Base-by-base conservation (phyloP, 2,113 vertebrate genomes). In the Gambusia affinis region DNA sequence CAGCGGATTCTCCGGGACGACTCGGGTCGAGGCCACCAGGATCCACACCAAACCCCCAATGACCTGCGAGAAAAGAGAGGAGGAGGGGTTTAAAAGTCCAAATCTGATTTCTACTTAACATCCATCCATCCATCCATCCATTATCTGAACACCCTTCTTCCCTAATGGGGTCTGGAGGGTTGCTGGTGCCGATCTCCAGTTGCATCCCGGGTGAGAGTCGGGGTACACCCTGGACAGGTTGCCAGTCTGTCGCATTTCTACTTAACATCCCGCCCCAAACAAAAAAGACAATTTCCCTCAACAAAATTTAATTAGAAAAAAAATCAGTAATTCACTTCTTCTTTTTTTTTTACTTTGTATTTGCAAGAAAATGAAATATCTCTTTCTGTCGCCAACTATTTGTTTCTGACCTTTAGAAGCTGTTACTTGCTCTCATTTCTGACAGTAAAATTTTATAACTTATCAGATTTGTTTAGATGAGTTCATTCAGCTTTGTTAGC, bases 31-130 rank as follows among this genome's bases (percentile, higher is more conserved):
- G 2, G 95, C 94, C 8, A 96, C 83, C 61, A 97, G 92, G 47
- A 93, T 95, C 96, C 95, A 97, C 3, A 96, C 95, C 69, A 96
- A 85, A 42, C 95, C 95, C 1, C 95, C 96, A 4, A 95, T 93
- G 63, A 97, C 85, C 96, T 97, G 91, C 17, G 11, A 33, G 12
- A 15, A 27, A 27, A 47, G 30, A 12, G 0, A 12, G 47, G 14
- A 19, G 24, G 28, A 67, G 60, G 62, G 12, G 37, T 3, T 60
- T 54, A 22, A 54, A 54, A 22, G 1, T 54, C 22, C 51, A n/a
- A n/a, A 22, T 54, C 8, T 54, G 22, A 8, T 24, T n/a, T 54
- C 51, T 54, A n/a, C 8, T 19, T 5, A 54, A 54, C 19, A 39
- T 39, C 39, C 10, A 27, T 39, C 39, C 11, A 39, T 30, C 31